A percentile compares a stretch with the other conserved stretches of the same genome.
Conservation (phyloP, 2,113 vertebrate genomes). For the Montifringilla adamsi region DNA sequence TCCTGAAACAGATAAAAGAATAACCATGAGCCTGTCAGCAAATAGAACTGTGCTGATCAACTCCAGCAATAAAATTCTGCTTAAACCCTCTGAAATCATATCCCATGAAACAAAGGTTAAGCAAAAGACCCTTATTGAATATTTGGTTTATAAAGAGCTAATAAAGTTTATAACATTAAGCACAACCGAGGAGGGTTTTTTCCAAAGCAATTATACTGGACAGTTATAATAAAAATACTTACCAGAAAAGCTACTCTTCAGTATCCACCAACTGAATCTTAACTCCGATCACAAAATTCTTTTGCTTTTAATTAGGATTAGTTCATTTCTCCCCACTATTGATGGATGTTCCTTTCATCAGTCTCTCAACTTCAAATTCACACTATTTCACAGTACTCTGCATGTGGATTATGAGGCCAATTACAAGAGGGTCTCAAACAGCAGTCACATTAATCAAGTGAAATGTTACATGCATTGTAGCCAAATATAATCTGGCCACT, state of each 20-base stretch:
- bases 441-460: neutral
- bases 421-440: neutral
- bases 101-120: neutral
- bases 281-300: neutral
- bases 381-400: neutral
- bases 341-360: neutral
- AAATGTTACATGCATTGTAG: neutral
- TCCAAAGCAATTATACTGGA: neutral
- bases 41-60: neutral
- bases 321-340: neutral
- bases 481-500: neutral
- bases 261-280: neutral
- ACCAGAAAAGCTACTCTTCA: neutral
- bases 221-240: neutral
- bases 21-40: neutral
- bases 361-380: neutral
- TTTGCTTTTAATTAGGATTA: conserved; percentile 4
- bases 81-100: neutral
- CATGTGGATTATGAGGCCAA: neutral
- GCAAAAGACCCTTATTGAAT: neutral
- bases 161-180: neutral
- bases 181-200: neutral
- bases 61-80: neutral
- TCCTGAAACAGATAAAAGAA: conserved; percentile 14
- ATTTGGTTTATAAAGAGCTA: neutral